Percentiles rank a stretch among this genome's conserved stretches.
These are phyloP conservation scores for Drosophila buzzatii DNA, from an alignment of 2,888 invertebrate species.

Conservation along the genomic window DNA sequence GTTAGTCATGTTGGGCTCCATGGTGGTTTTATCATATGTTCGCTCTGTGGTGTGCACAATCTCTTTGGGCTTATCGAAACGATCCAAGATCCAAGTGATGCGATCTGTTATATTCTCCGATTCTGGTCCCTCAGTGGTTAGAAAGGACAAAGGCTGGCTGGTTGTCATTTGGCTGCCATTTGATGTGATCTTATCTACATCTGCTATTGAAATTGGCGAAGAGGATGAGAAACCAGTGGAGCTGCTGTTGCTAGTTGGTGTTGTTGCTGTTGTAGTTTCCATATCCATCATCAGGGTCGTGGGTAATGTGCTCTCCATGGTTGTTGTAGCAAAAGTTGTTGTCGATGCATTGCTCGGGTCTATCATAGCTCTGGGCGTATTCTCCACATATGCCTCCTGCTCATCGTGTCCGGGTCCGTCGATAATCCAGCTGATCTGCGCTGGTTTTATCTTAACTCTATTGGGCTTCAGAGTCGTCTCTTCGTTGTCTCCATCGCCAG, in stretches of 20 bases:
- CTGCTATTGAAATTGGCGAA: not conserved
- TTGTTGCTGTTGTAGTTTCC: not conserved
- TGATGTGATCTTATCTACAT: not conserved
- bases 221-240: not conserved
- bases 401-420: slow-evolving; percentile 75
- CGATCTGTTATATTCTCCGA: slow-evolving; percentile 38
- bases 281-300: not conserved
- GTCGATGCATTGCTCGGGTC: slow-evolving; percentile 20
- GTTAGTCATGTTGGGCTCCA: too few species aligned
- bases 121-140: slow-evolving; percentile 24
- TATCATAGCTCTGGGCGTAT: slow-evolving; percentile 40
- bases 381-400: slow-evolving; percentile 51
- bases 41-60: slow-evolving; percentile 57
- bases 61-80: slow-evolving; percentile 58
- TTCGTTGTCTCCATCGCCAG: slow-evolving; percentile 5
- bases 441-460: slow-evolving; percentile 64
- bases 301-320: slow-evolving; percentile 1
- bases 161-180: not conserved
- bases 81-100: slow-evolving; percentile 70
- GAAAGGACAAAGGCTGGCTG: not conserved
- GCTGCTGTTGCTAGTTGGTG: not conserved
- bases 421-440: slow-evolving; percentile 79
- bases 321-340: slow-evolving; percentile 4
- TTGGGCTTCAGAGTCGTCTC: slow-evolving; percentile 40
- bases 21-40: slow-evolving; percentile 11